phyloP scores from a whole-genome alignment of 2,113 vertebrate genomes.

The Pluvianellus socialis region DNA sequence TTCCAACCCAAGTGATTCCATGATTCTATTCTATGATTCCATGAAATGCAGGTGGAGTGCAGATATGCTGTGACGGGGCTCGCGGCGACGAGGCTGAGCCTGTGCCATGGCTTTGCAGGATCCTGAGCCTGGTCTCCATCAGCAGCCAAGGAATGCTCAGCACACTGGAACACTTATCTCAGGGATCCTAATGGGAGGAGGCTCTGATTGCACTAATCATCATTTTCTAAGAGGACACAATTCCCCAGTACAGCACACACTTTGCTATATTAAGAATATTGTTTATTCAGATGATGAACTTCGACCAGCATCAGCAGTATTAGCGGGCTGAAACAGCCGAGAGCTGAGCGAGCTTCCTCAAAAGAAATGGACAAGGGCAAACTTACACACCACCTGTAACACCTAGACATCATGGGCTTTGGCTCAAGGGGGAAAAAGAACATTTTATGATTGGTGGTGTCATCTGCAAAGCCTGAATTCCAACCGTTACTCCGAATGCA shows the following conservation, averaged over 20 bases:
- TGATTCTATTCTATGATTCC: no score
- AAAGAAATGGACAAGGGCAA: background rate
- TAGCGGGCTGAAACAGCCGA: background rate
- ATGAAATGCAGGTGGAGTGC: fast-evolving
- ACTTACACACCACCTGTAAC: no score
- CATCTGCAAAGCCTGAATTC: background rate
- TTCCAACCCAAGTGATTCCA: no score
- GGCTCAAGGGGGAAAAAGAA: background rate
- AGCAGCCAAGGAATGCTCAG: background rate
- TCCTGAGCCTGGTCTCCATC: background rate
- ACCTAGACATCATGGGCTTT: background rate
- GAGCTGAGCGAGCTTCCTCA: background rate
- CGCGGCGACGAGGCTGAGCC: fast-evolving
- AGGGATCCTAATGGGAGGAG: background rate
- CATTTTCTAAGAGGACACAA: background rate
- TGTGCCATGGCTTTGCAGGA: background rate
- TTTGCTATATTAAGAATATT: background rate
- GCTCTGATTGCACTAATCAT: background rate
- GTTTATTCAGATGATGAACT: background rate
- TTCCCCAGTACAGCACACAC: background rate
- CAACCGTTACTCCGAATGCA: background rate
- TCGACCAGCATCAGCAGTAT: background rate
- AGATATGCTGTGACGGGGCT: background rate
- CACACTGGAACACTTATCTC: background rate
- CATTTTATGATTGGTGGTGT: no score